Conservation (phyloP, 1,140 invertebrate genomes). For the Elymnias hypermnestra region DNA sequence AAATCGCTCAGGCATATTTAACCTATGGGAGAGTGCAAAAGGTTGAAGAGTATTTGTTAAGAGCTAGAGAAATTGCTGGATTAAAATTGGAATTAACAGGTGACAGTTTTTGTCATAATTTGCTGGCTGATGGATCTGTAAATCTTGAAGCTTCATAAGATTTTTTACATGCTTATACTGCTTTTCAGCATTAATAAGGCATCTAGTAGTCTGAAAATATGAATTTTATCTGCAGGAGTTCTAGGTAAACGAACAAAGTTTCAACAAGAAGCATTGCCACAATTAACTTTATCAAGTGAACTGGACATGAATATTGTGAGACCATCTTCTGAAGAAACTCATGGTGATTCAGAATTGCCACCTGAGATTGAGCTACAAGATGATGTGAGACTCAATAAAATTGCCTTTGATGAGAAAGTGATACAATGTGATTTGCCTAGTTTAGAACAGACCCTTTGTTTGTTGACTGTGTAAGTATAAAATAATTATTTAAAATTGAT, state of each 20-base stretch:
- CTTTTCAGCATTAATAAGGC: neutral
- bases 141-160: no score
- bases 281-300: conserved; percentile 84
- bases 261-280: conserved; percentile 88
- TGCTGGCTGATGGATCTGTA: no score
- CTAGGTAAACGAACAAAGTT: conserved; percentile 93
- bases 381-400: conserved; percentile 87
- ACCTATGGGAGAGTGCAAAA: conserved; percentile 84
- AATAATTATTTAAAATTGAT: no score
- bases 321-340: conserved; percentile 61
- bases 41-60: conserved; percentile 81
- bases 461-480: conserved; percentile 79
- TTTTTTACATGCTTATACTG: neutral
- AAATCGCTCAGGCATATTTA: conserved; percentile 85
- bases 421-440: conserved; percentile 78
- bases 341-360: conserved; percentile 73
- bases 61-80: conserved; percentile 78
- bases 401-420: conserved; percentile 82
- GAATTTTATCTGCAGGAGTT: conserved; percentile 81
- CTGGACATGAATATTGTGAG: conserved; percentile 63
- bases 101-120: conserved; percentile 28
- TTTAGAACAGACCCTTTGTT: conserved; percentile 86
- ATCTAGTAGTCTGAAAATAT: no score
- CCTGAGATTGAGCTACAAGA: conserved; percentile 85
- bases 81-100: conserved; percentile 82